Conservation (phyloP, 2,888 invertebrate genomes). For the Amiota communis region DNA sequence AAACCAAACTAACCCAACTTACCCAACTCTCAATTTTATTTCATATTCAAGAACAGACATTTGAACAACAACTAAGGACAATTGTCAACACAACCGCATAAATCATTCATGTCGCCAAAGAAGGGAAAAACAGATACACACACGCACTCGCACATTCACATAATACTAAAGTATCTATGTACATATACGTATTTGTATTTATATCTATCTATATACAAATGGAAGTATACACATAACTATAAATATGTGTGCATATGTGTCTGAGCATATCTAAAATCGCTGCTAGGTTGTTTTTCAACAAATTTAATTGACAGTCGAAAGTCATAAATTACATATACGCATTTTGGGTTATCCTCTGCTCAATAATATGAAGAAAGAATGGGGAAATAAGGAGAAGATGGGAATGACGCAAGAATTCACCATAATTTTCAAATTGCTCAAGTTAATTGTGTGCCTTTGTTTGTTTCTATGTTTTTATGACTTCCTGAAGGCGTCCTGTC, state of each 20-base stretch:
- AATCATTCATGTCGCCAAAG: conserved; percentile 51
- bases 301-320: conserved; percentile 64
- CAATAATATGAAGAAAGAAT: neutral
- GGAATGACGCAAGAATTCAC: neutral
- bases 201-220: neutral
- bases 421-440: conserved; percentile 22
- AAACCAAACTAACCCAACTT: conserved; percentile 7
- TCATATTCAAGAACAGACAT: neutral
- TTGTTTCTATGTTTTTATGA: conserved; percentile 9
- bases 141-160: neutral
- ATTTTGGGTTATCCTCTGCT: neutral
- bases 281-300: conserved; percentile 53
- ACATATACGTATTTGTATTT: neutral
- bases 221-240: neutral
- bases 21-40: neutral
- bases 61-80: conserved; percentile 27
- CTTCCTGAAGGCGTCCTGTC: neutral
- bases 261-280: conserved; percentile 36
- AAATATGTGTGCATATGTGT: conserved; percentile 5
- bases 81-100: conserved; percentile 56
- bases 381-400: neutral
- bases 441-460: conserved; percentile 39
- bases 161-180: neutral
- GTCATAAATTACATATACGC: conserved; percentile 57
- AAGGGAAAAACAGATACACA: neutral